Base-by-base conservation (phyloP, 2,888 invertebrate species). In the Rhingia campestris region DNA sequence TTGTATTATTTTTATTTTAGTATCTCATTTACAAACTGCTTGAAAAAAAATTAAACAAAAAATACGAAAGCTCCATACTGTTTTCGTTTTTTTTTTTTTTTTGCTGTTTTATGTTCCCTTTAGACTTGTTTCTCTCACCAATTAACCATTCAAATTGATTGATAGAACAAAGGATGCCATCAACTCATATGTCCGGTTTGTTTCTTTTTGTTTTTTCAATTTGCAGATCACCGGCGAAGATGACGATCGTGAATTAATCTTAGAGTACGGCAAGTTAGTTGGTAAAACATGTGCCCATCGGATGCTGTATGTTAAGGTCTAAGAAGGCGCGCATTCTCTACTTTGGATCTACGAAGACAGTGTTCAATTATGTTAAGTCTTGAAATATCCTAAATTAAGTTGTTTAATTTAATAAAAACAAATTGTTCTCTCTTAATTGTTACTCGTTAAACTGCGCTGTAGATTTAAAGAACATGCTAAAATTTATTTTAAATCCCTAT, bases 211-310 rank as follows among this genome's bases (percentile, higher is more conserved):
- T n/a, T n/a, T n/a, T n/a, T n/a, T n/a, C 54, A 58, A 45, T 32
- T 88, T 88, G 39, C 74, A 91, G 91, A 67, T 88, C 3, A 81
- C 81, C 35, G 88, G 88, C 39, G 86, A 86, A 4, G 76, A 76
- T 22, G 84, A 67, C 49, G 88, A 89, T 58, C 87, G 87, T 3
- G 87, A 89, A 39, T 80, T 77, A 39, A 88, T 91, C 77, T 43
- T 90, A 45, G 90, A 91, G 81, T 91, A 91, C 74, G 88, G 90
- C 54, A 87, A 88, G 72, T 86, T 92, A 43, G 91, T 91, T 30
- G 91, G 91, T 6, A 90, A 88, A 84, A 85, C 86, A 3, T 89
- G 90, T 85, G 91, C 91, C 4, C 89, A 88, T 66, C 89, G 91
- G 33, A 91, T 91, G 89, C 86, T 90, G 1, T 91, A 88, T 79